A percentile compares a stretch with the other conserved stretches of the same genome.
Conservation (phyloP, 2,888 invertebrate genomes). For the Hyalella azteca region DNA sequence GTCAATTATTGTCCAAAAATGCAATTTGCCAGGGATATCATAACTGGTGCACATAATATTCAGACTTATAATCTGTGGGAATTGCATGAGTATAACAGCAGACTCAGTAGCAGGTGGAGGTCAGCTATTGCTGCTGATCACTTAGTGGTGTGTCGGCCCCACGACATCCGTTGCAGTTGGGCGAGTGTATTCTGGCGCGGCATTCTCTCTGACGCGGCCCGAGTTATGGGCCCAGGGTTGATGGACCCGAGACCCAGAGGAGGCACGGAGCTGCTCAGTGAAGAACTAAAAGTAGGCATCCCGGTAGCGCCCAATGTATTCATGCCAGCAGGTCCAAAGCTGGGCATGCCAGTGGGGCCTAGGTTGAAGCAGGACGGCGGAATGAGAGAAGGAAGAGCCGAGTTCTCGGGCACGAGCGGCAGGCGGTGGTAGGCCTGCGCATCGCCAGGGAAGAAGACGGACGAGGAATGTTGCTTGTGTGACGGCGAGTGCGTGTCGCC, state of each 20-base stretch:
- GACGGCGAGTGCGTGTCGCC: neutral
- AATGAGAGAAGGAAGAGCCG: constrained; percentile 26
- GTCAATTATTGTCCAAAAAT: no score
- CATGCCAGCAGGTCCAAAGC: no score
- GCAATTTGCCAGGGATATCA: no score
- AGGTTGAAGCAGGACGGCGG: constrained; percentile 42
- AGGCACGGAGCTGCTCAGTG: constrained; percentile 15
- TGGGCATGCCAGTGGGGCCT: constrained; percentile 43
- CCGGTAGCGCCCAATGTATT: constrained; percentile 43
- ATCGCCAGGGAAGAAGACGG: constrained; percentile 32
- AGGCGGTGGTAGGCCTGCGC: constrained; percentile 41
- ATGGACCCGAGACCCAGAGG: constrained; percentile 13
- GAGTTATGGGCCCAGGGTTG: constrained; percentile 60
- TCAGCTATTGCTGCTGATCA: no score
- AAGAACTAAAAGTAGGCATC: no score
- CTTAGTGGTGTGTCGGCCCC: constrained; percentile 88
- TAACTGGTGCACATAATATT: no score
- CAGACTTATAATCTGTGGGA: no score
- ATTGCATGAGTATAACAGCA: no score
- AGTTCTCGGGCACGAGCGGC: constrained; percentile 55
- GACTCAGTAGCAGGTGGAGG: no score
- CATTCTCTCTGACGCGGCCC: constrained; percentile 84
- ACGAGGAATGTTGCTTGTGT: constrained; percentile 24
- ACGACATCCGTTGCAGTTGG: constrained; percentile 78
- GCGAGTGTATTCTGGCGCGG: constrained; percentile 85